A percentile compares a stretch with the other conserved stretches of the same genome.
Conservation (phyloP, 2,888 invertebrate species). For the Andrena hattorfiana region DNA sequence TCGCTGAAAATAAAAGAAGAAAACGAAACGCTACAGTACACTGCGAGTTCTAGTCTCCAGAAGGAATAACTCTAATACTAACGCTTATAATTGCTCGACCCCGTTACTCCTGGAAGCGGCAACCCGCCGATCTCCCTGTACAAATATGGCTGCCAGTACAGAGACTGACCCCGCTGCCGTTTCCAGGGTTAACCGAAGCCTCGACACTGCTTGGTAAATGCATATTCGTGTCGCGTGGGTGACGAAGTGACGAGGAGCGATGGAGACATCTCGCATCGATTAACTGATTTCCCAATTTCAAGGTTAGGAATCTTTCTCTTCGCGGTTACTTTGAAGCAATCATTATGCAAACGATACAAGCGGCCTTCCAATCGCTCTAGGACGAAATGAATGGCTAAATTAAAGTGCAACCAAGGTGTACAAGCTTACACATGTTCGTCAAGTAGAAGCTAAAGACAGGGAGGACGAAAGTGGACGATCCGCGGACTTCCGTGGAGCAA, state of each 20-base stretch:
- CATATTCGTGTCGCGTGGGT: conserved; percentile 25
- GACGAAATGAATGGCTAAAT: conserved; percentile 24
- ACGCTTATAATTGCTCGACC: conserved; percentile 16
- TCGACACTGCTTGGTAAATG: conserved; percentile 32
- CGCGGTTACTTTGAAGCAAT: neutral
- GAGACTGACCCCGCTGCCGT: no score
- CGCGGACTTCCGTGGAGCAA: neutral
- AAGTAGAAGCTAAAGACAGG: neutral
- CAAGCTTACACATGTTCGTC: neutral
- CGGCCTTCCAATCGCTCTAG: neutral
- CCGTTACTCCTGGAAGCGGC: neutral
- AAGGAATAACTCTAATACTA: conserved; percentile 14
- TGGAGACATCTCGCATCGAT: conserved; percentile 8
- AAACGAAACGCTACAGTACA: conserved; percentile 4
- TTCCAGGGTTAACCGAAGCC: neutral
- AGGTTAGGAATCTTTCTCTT: no score
- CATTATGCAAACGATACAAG: neutral
- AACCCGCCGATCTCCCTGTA: no score
- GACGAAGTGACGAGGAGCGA: neutral
- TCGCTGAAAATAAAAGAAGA: neutral
- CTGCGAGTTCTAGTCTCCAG: conserved; percentile 13
- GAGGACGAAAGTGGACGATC: neutral
- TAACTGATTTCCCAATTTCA: neutral
- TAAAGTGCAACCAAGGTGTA: neutral
- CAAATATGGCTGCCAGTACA: no score